A percentile compares a stretch with the other conserved stretches of the same genome.
phyloP scores from a whole-genome alignment of 2,113 vertebrate genomes.

The Melozone crissalis region DNA sequence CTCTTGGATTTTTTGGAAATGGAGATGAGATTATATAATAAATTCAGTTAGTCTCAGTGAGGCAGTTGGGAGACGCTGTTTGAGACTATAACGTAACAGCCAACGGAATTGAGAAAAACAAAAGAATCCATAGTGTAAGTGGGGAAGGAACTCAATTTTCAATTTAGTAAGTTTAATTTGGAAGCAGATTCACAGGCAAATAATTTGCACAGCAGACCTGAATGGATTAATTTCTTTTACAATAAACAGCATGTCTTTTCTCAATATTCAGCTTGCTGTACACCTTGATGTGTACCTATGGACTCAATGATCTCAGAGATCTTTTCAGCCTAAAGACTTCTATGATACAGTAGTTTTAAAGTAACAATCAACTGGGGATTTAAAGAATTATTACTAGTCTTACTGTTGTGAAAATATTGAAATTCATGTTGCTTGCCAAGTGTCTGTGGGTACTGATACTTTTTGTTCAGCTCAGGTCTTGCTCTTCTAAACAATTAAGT shows the following conservation, averaged over 20 bases:
- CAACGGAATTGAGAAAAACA: slow-evolving; percentile 6
- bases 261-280: background rate
- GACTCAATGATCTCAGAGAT: background rate
- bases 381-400: background rate
- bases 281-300: background rate
- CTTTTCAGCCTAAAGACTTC: background rate
- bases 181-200: background rate
- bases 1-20: slow-evolving; percentile 73
- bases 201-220: background rate
- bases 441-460: background rate
- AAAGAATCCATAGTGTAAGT: background rate
- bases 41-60: slow-evolving; percentile 49
- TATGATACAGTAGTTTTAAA: background rate
- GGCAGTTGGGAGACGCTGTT: slow-evolving; percentile 53
- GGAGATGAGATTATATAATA: slow-evolving; percentile 76
- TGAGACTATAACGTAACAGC: slow-evolving; percentile 1
- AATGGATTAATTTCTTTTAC: background rate
- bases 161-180: background rate
- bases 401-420: background rate
- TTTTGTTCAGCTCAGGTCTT: background rate
- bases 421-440: background rate
- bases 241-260: background rate
- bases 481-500: background rate
- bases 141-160: background rate
- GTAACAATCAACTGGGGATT: background rate